phyloP scores from a whole-genome alignment of 2,113 vertebrate genomes.

The Lonchura striata region DNA sequence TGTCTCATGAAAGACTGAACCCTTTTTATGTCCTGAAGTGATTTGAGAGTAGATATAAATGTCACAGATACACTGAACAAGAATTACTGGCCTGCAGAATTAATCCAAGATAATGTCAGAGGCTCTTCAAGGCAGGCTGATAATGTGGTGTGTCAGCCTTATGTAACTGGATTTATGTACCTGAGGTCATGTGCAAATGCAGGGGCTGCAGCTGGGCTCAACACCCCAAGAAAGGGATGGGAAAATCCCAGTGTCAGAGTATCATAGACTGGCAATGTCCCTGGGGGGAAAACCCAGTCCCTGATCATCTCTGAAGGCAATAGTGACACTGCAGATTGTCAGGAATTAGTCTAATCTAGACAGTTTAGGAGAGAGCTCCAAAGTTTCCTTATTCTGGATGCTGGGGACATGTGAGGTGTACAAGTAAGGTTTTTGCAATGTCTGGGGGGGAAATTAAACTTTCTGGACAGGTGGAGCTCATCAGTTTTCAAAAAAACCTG shows the following conservation, averaged over 20 bases:
- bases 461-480: constrained; percentile 25
- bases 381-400: background rate
- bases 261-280: background rate
- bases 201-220: background rate
- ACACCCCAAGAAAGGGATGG: rapidly evolving
- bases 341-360: background rate
- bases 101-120: background rate
- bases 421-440: background rate
- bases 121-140: background rate
- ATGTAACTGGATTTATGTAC: background rate
- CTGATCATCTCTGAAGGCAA: background rate
- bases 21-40: background rate
- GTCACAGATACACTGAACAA: background rate
- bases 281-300: background rate
- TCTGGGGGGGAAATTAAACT: background rate
- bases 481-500: background rate
- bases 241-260: background rate
- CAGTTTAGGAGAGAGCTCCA: background rate
- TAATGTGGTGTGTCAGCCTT: background rate
- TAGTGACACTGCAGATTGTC: background rate
- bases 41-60: background rate
- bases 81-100: background rate
- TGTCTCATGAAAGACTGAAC: background rate
- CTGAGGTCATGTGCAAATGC: background rate
- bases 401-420: background rate